Percentiles rank a stretch among this genome's conserved stretches.
Evolutionary conservation across 2,888 invertebrate species (phyloP).

Genomic region (Poecilus cupreus): DNA sequence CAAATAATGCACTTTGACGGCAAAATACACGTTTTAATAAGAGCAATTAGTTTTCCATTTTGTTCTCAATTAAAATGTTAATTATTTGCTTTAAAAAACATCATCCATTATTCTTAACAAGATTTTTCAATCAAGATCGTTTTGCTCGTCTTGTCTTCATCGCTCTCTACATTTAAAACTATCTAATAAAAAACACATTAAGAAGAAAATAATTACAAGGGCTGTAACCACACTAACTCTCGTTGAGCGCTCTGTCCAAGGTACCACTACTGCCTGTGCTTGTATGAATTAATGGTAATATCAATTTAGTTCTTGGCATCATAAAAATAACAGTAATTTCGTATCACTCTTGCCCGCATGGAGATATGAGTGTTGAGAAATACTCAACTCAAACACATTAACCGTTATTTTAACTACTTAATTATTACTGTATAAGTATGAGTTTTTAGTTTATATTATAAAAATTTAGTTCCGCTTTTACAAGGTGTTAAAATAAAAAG

Average conservation of each 20-base stretch:
- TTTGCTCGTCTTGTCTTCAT: not conserved
- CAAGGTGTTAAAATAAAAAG: not conserved
- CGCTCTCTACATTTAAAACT: too few species aligned
- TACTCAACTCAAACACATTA: not conserved
- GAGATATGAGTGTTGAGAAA: not conserved
- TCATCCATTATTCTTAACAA: not conserved
- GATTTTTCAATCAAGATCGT: not conserved
- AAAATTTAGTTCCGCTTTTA: not conserved
- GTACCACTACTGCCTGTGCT: too few species aligned
- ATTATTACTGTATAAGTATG: not conserved
- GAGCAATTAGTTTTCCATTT: constrained; percentile 4
- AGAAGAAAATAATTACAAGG: too few species aligned
- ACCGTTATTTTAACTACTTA: not conserved
- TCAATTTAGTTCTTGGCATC: not conserved
- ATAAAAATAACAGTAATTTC: not conserved
- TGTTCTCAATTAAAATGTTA: constrained; percentile 1
- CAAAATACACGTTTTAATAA: not conserved
- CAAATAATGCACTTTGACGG: too few species aligned
- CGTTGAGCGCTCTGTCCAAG: too few species aligned
- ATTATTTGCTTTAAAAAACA: constrained; percentile 1
- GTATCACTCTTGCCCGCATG: not conserved
- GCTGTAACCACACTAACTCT: too few species aligned
- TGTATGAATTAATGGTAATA: not conserved
- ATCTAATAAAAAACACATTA: too few species aligned
- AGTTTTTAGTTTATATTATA: not conserved